A percentile compares a stretch with the other conserved stretches of the same genome.
phyloP scores from a whole-genome alignment of 2,797 vertebrate genomes.

The Rhadinocentrus ornatus region DNA sequence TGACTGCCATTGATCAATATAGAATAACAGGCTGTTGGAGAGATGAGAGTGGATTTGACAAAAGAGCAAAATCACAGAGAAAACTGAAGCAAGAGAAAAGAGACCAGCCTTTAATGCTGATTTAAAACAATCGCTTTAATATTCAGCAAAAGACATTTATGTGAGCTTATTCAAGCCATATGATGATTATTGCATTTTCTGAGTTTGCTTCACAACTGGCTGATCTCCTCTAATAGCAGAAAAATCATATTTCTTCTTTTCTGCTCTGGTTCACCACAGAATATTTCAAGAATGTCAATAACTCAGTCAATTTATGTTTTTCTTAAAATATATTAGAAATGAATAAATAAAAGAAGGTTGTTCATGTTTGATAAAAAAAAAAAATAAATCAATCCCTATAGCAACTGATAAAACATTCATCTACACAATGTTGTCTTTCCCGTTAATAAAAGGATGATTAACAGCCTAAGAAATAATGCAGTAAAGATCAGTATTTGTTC shows the following conservation, averaged over 20 bases:
- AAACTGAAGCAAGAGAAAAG: neutral
- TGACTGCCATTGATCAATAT: neutral
- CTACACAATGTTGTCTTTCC: slow-evolving; percentile 21
- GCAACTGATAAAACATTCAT: slow-evolving; percentile 26
- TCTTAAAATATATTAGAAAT: slow-evolving; percentile 13
- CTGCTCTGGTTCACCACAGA: slow-evolving; percentile 10
- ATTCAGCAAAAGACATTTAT: too few species aligned
- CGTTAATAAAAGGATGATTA: slow-evolving; percentile 35
- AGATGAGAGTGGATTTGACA: neutral
- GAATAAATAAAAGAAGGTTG: slow-evolving; percentile 8
- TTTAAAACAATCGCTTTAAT: neutral
- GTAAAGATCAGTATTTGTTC: slow-evolving; percentile 35
- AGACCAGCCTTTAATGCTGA: neutral
- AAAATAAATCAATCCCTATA: neutral
- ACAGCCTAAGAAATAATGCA: slow-evolving; percentile 28
- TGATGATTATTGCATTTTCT: slow-evolving; percentile 1
- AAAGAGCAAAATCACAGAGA: neutral
- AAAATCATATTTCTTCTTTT: slow-evolving; percentile 4
- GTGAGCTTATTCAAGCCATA: neutral
- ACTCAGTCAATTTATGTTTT: slow-evolving; percentile 20
- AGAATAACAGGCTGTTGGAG: neutral
- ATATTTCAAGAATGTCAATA: slow-evolving; percentile 21
- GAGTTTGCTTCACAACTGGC: slow-evolving; percentile 6
- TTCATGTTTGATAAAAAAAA: slow-evolving; percentile 7
- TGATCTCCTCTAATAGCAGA: neutral